Conservation (phyloP, 2,113 vertebrate genomes). For the Mola mola region DNA sequence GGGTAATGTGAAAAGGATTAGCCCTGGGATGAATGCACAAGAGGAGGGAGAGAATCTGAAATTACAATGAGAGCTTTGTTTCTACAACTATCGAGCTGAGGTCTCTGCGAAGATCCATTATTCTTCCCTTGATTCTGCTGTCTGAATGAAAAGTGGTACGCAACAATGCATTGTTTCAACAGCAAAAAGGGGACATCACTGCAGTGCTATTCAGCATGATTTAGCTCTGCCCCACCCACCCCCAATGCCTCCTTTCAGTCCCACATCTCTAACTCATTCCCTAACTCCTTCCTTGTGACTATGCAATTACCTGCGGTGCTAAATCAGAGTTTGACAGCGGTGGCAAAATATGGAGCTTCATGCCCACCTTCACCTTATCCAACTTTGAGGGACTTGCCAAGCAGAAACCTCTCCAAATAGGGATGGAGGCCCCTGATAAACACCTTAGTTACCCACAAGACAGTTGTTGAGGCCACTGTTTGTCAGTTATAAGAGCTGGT, state of each 20-base stretch:
- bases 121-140: conserved; percentile 77
- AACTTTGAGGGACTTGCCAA: conserved; percentile 56
- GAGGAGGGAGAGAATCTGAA: conserved; percentile 50
- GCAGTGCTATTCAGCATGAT: conserved; percentile 71
- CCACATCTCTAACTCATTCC: conserved; percentile 35
- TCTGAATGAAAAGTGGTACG: conserved; percentile 69
- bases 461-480: conserved; percentile 56
- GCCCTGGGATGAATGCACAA: conserved; percentile 64
- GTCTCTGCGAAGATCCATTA: conserved; percentile 75
- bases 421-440: conserved; percentile 53
- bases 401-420: conserved; percentile 37
- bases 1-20: conserved; percentile 77
- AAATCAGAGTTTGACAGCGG: conserved; percentile 65
- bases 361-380: conserved; percentile 62
- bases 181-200: conserved; percentile 59
- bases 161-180: conserved; percentile 70
- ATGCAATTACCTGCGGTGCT: conserved; percentile 69
- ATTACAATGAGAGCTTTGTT: conserved; percentile 79
- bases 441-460: conserved; percentile 41
- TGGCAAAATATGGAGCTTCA: conserved; percentile 65
- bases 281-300: conserved; percentile 43
- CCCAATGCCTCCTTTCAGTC: not conserved
- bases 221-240: conserved; percentile 6
- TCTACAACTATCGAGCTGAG: conserved; percentile 66
- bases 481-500: conserved; percentile 69